Evolutionary conservation across 1,140 invertebrate species (phyloP), one percentile per base, ranked within the genome.

Genomic region (Diabrotica virgifera): DNA sequence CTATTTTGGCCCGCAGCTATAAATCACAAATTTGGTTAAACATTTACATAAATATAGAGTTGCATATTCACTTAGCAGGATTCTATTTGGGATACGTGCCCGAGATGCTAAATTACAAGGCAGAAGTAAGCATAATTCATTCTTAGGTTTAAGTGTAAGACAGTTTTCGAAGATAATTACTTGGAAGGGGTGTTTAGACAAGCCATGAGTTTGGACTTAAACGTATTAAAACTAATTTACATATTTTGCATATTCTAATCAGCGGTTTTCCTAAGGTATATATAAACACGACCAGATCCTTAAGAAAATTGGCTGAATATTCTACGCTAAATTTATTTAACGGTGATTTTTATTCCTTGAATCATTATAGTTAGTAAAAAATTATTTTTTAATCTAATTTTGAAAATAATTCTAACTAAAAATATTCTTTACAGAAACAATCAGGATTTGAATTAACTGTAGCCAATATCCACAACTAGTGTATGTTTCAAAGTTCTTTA

Each of bases 101-200:
- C 5, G 24, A 36, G 55, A 63, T 58, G 54, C 58, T 63, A 63
- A 63, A 67, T 67, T 67, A 63, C 60, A 56, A 67, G 56, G 56
- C 38, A 63, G 10, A 63, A 52, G 13, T 51, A 12, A 38, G 24
- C 63, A 57, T 66, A 66, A 69, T 59, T 69, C 67, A 69, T 65
- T 65, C 56, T 65, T 69, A 62, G 66, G 66, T 62, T 68, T 68
- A 66, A 59, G 56, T 59, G 53, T 51, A 56, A 59, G 64, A 69
- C 67, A 66, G 54, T 66, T 63, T 57, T 46, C 5, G 36, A 35
- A 67, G 63, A 62, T 66, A 66, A 65, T 62, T 65, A 61, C 56
- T 8, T 24, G n/a, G 8, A 58, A 13, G 36, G 56, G 56, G 36
- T 36, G 35, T 58, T 58, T 12, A 36, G 37, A 46, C 11, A 38